Evolutionary conservation across 2,888 invertebrate genomes (phyloP).

Genomic region (Neria commutata): DNA sequence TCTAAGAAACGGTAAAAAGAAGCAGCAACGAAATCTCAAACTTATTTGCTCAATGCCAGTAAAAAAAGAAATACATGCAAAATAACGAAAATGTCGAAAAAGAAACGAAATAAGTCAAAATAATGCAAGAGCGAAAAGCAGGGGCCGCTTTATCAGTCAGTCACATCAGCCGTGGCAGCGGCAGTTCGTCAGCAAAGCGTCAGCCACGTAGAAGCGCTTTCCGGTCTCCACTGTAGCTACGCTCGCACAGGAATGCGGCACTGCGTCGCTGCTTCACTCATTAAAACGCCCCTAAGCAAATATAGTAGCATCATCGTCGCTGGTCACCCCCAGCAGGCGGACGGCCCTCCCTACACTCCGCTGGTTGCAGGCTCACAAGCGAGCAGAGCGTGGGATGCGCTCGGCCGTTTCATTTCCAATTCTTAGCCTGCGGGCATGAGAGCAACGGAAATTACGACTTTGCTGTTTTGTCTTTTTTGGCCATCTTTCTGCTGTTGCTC

Average conservation of each 20-base stretch:
- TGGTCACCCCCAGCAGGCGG: background rate
- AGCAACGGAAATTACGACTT: slow-evolving; percentile 1
- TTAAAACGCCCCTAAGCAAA: slow-evolving; percentile 6
- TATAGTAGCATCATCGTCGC: background rate
- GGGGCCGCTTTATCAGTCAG: background rate
- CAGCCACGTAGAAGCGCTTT: background rate
- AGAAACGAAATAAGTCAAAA: background rate
- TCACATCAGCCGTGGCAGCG: background rate
- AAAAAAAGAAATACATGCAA: background rate
- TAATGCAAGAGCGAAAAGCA: background rate
- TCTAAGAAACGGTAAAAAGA: background rate
- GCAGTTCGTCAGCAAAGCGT: background rate
- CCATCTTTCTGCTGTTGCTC: too few species aligned
- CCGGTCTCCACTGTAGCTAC: background rate
- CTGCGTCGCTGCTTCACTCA: background rate
- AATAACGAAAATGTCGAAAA: background rate
- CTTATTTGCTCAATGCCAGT: background rate
- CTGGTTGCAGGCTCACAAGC: background rate
- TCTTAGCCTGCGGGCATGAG: background rate
- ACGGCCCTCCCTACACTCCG: background rate
- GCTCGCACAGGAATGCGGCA: background rate
- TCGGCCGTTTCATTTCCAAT: background rate
- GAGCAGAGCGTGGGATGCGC: background rate
- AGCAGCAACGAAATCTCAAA: background rate
- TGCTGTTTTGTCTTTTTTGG: background rate